Evolutionary conservation across 2,888 invertebrate genomes (phyloP), one percentile per base, ranked within the genome.

Genomic region (Scaptodrosophila latifasciaeformis): DNA sequence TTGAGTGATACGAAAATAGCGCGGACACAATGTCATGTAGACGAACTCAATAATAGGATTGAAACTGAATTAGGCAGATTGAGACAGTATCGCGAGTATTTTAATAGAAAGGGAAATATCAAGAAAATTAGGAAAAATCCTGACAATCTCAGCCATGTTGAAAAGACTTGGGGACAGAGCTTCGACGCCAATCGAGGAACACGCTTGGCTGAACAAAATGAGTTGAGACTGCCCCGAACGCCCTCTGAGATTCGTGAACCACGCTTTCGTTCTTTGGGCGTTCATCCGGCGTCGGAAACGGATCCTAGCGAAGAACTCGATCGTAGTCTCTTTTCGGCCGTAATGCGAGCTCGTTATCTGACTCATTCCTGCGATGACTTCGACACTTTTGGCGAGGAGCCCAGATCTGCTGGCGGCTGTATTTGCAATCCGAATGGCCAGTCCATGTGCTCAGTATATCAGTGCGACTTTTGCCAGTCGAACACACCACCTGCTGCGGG

Each of bases 31-130:
- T 6, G 44, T 2, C 35, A 63, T 15, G 57, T 70, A 9, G 19
- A 48, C 0, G 2, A 10, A 0, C n/a, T 74, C 0, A 46, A 55
- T 6, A 10, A 27, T 1, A 34, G 35, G 37, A 72, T 70, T 18
- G 52, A 59, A n/a, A 10, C 31, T 13, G 74, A 77, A 42, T 62
- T 77, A 1, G 43, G n/a, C 0, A 62, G 47, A 13, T 6, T 72
- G 7, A 60, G 62, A 5, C 34, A 43, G 2, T 58, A 62, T n/a
- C 57, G 60, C 0, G n/a, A 54, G 1, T 27, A 17, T 4, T 56
- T 62, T 4, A 56, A 1, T 15, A 50, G 1, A 27, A 12, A 0
- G 18, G 18, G 2, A 37, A 15, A 37, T 1, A 15, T 15, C 15
- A 37, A 9, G 7, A 35, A 17, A 2, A 35, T 2, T 2, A n/a